These are phyloP conservation scores for Terrapene triunguis DNA, from an alignment of 2,113 vertebrate genomes.

Conservation along the genomic window DNA sequence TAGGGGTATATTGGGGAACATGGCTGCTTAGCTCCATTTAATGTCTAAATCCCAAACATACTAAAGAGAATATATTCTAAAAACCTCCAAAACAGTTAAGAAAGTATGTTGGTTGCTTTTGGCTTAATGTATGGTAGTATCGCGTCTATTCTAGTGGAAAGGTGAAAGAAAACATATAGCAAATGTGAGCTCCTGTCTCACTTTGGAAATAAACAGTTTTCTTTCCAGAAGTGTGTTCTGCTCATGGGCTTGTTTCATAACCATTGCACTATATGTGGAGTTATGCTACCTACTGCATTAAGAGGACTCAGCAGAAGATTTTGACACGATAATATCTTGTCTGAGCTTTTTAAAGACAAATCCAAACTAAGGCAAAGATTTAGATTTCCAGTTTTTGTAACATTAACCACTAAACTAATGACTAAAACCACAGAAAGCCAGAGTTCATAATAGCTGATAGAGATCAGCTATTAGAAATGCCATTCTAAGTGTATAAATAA, in stretches of 20 bases:
- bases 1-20: not conserved
- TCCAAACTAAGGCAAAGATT: not conserved
- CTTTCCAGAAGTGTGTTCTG: not conserved
- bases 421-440: not conserved
- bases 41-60: not conserved
- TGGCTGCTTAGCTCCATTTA: not conserved
- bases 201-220: not conserved
- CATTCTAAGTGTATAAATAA: not conserved
- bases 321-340: not conserved
- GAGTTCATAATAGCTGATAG: not conserved
- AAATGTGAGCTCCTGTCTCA: not conserved
- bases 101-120: not conserved
- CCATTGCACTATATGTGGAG: not conserved
- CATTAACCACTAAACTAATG: not conserved
- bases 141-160: not conserved
- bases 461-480: not conserved
- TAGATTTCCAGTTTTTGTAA: not conserved
- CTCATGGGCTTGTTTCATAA: not conserved
- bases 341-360: not conserved
- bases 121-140: not conserved
- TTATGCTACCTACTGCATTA: not conserved
- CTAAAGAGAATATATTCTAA: not conserved
- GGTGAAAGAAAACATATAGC: not conserved
- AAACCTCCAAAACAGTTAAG: not conserved
- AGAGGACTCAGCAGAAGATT: not conserved